A percentile compares a stretch with the other conserved stretches of the same genome.
Evolutionary conservation across 2,888 invertebrate species (phyloP).

Genomic region (Lasioglossum leucozonium): DNA sequence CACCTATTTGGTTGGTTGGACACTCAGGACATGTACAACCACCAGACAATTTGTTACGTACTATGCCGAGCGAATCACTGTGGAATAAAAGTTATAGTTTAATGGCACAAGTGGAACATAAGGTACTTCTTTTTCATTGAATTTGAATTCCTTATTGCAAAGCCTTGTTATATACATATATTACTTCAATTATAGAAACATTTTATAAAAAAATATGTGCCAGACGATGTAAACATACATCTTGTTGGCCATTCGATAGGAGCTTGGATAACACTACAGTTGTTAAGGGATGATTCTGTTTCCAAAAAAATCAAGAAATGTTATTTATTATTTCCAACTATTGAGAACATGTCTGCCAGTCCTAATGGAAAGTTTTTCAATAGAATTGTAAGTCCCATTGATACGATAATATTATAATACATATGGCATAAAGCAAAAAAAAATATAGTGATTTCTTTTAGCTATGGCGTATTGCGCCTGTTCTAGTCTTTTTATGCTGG

Average conservation of each 20-base stretch:
- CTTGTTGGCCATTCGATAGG: conserved; percentile 97
- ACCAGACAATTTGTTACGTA: conserved; percentile 83
- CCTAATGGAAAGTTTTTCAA: conserved; percentile 91
- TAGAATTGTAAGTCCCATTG: conserved; percentile 85
- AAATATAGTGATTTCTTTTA: conserved; percentile 61
- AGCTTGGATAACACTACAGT: conserved; percentile 91
- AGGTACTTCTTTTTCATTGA: conserved; percentile 84
- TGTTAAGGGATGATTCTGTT: conserved; percentile 87
- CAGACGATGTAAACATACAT: conserved; percentile 90
- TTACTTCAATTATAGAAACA: conserved; percentile 83
- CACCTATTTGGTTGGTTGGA: conserved; percentile 93
- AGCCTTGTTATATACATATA: conserved; percentile 85
- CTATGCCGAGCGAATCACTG: conserved; percentile 65
- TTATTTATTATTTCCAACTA: conserved; percentile 93
- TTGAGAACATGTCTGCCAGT: conserved; percentile 92
- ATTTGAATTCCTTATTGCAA: conserved; percentile 75
- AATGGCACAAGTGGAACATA: conserved; percentile 92
- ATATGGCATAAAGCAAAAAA: not conserved
- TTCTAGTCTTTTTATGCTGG: conserved; percentile 85
- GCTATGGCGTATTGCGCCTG: conserved; percentile 84
- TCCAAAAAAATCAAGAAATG: conserved; percentile 87
- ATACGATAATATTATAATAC: not conserved
- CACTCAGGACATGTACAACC: conserved; percentile 94
- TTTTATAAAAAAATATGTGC: conserved; percentile 91
- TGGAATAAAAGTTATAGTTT: conserved; percentile 88